Percentiles rank a stretch among this genome's conserved stretches.
Conservation (phyloP, 2,113 vertebrate genomes). For the human (Homo sapiens) region GRCh38 chr13:52778501-52779000, state of each 20-base stretch:
- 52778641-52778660: not conserved
- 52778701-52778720: constrained; percentile 1
- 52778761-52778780: not conserved
- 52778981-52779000: not conserved
- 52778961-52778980: too few relatives aligned
- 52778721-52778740: not conserved
- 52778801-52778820: not conserved
- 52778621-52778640: not conserved
- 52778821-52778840: not conserved
- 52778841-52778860: not conserved
- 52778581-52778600: constrained; percentile 14
- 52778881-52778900: not conserved
- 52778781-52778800: not conserved
- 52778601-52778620: not conserved
- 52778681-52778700: not conserved
- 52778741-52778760: not conserved
- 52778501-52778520: not conserved
- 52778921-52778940: too few relatives aligned
- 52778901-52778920: not conserved
- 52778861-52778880: fast-evolving
- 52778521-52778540: not conserved
- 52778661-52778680: not conserved
- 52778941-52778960: not conserved
- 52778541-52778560: constrained; percentile 29
- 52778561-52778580: constrained; percentile 16